These are phyloP conservation scores for Oscheius sp. DNA, from an alignment of 2,888 invertebrate species.

Conservation along the genomic window DNA sequence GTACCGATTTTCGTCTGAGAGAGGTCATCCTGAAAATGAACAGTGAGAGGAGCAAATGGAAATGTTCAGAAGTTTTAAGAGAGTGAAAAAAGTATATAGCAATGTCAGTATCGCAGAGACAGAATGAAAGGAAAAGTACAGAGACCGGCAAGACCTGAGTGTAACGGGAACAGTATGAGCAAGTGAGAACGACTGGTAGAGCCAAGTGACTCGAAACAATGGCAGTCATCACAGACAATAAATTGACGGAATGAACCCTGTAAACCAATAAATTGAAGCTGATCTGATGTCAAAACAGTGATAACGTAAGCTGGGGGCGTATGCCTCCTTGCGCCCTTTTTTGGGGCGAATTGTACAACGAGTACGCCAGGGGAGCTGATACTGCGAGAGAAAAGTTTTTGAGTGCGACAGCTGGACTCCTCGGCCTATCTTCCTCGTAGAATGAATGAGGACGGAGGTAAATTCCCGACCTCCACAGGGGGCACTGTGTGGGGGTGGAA, in stretches of 20 bases:
- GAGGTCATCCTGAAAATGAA: conserved; percentile 40
- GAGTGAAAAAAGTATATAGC: too few species aligned
- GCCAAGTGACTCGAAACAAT: neutral
- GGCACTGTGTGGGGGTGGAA: conserved; percentile 8
- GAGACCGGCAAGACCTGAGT: too few species aligned
- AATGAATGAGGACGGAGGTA: conserved; percentile 29
- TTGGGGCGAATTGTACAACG: too few species aligned
- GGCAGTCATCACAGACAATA: neutral
- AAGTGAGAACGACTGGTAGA: neutral
- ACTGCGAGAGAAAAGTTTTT: neutral
- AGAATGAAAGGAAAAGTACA: too few species aligned
- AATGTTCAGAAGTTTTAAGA: too few species aligned
- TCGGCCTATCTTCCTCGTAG: neutral
- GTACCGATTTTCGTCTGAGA: conserved; percentile 68
- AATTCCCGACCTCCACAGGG: conserved; percentile 27
- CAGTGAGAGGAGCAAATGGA: too few species aligned
- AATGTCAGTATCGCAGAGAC: too few species aligned
- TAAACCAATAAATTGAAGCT: conserved; percentile 11
- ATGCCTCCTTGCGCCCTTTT: neutral
- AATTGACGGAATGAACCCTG: neutral
- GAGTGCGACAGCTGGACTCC: neutral
- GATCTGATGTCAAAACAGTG: conserved; percentile 18
- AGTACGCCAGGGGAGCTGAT: too few species aligned
- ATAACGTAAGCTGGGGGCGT: conserved; percentile 22
- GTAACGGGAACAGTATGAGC: too few species aligned